A percentile compares a stretch with the other conserved stretches of the same genome.
Evolutionary conservation across 2,888 invertebrate genomes (phyloP).

Genomic region (Cosmia pyralina): DNA sequence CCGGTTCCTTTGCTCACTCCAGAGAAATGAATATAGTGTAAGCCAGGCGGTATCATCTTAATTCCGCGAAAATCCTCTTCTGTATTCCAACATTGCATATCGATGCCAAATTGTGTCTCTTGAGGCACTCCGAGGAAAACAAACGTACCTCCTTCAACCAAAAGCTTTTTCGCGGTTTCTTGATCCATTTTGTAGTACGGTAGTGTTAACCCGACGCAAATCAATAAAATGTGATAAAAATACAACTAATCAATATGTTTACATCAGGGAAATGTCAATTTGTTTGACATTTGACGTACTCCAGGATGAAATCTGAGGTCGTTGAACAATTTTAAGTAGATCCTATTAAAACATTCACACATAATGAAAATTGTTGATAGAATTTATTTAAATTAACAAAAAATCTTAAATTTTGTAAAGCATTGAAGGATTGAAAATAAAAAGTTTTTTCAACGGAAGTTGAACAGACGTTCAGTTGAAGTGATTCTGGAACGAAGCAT

Average conservation of each 20-base stretch:
- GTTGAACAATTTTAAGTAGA: constrained; percentile 11
- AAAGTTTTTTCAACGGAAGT: constrained; percentile 19
- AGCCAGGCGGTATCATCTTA: constrained; percentile 99
- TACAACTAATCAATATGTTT: constrained; percentile 77
- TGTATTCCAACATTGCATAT: constrained; percentile 95
- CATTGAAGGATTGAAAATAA: not conserved
- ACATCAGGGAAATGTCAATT: constrained; percentile 72
- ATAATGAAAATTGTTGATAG: not conserved
- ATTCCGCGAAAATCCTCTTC: constrained; percentile 98
- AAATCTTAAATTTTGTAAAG: not conserved
- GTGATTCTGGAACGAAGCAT: constrained; percentile 30
- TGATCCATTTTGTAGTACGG: constrained; percentile 92
- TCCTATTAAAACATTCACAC: not conserved
- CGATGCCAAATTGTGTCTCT: constrained; percentile 99
- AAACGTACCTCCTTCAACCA: constrained; percentile 95
- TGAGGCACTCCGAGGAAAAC: constrained; percentile 96
- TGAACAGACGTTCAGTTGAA: not conserved
- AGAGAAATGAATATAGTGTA: constrained; percentile 98
- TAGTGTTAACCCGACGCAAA: constrained; percentile 53
- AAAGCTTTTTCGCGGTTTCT: constrained; percentile 93
- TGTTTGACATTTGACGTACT: constrained; percentile 42
- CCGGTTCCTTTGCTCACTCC: constrained; percentile 91
- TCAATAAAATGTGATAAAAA: constrained; percentile 74
- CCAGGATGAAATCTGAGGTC: constrained; percentile 26
- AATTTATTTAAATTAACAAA: not conserved